Percentiles rank a stretch among this genome's conserved stretches.
Evolutionary conservation across 2,113 vertebrate genomes (phyloP).

Genomic region (Helogale parvula): DNA sequence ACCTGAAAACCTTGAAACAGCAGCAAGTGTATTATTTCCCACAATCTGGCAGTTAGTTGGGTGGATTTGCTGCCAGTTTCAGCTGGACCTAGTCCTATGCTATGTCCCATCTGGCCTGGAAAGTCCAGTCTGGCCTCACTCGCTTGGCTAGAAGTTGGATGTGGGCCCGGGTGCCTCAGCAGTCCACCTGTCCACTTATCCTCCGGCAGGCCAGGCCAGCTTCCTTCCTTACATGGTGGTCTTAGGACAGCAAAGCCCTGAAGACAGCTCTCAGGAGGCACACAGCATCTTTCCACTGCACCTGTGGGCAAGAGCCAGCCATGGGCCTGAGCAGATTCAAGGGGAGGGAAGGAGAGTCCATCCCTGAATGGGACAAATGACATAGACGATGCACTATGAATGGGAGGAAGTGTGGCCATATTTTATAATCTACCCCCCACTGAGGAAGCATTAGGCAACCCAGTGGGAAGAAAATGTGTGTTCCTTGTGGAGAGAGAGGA

Average conservation of each 20-base stretch:
- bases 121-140: background rate
- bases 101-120: background rate
- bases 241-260: background rate
- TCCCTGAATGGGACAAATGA: too few relatives aligned
- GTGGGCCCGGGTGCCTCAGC: background rate
- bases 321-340: background rate
- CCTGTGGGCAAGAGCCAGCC: background rate
- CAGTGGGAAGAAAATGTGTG: background rate
- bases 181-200: background rate
- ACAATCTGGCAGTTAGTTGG: background rate
- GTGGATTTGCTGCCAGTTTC: background rate
- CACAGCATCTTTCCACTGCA: background rate
- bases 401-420: background rate
- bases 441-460: background rate
- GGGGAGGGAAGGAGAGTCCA: background rate
- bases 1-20: background rate
- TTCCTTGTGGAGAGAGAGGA: background rate
- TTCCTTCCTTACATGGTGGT: background rate
- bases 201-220: too few relatives aligned
- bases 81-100: background rate
- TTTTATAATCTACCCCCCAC: background rate
- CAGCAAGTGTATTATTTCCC: background rate
- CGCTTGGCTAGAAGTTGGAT: background rate
- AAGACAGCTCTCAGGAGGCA: background rate
- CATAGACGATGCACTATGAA: fast-evolving